phyloP scores from a whole-genome alignment of 1,140 invertebrate genomes.

The Lasaia peninsularis region DNA sequence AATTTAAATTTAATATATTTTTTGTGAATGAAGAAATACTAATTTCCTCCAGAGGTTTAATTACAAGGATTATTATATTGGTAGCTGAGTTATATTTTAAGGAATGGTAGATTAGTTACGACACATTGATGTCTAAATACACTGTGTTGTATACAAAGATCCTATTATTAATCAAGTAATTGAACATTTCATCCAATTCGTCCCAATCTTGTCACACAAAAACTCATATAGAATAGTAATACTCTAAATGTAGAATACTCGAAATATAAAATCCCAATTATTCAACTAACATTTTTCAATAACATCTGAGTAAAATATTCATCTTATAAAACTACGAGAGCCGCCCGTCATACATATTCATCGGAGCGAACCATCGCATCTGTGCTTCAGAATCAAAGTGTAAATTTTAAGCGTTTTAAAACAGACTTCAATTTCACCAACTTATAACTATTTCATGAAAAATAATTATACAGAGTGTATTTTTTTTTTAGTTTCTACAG shows the following conservation, averaged over 20 bases:
- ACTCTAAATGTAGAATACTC: neutral
- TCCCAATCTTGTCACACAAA: constrained; percentile 48
- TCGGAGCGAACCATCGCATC: constrained; percentile 19
- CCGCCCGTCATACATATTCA: constrained; percentile 29
- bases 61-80: no score
- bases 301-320: constrained; percentile 20
- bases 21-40: no score
- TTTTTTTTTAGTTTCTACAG: neutral
- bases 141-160: no score
- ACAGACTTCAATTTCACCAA: constrained; percentile 17
- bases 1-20: no score
- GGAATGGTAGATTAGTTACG: no score
- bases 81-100: no score
- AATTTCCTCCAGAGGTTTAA: no score
- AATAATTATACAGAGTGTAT: neutral
- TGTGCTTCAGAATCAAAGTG: constrained; percentile 22
- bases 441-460: constrained; percentile 11
- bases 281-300: constrained; percentile 23
- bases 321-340: constrained; percentile 24
- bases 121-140: no score
- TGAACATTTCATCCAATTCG: constrained; percentile 71
- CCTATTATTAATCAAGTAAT: no score
- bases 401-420: constrained; percentile 22
- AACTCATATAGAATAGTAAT: constrained; percentile 21
- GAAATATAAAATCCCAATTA: constrained; percentile 1